phyloP scores from a whole-genome alignment of 2,888 invertebrate species.

The Imbricaverruca yamaguchii region DNA sequence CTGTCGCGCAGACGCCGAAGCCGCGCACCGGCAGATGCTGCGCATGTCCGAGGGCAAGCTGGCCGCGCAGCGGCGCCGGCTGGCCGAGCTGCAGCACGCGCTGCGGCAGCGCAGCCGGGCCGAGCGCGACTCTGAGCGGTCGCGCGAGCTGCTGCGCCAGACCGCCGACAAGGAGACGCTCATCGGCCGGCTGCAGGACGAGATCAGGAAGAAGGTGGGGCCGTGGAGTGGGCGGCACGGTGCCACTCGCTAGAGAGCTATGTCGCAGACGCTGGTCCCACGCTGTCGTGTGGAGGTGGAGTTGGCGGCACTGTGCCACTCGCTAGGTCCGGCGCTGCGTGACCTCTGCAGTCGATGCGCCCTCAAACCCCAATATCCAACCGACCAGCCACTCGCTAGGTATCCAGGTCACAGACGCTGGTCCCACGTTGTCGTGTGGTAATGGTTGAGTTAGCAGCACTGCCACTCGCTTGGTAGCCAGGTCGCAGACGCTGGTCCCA shows the following conservation, averaged over 20 bases:
- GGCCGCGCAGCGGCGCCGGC: not conserved
- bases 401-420: too few relatives aligned
- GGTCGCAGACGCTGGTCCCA: too few relatives aligned
- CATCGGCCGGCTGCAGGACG: conserved; percentile 8
- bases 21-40: conserved; percentile 12
- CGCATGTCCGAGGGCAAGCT: not conserved
- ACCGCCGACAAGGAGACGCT: not conserved
- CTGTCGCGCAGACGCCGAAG: not conserved
- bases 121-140: not conserved
- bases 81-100: conserved; percentile 1
- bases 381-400: too few relatives aligned
- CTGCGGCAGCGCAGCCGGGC: not conserved
- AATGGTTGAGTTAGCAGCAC: too few relatives aligned
- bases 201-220: not conserved
- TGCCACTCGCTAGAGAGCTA: not conserved
- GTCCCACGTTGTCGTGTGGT: too few relatives aligned
- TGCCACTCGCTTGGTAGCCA: too few relatives aligned
- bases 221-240: not conserved
- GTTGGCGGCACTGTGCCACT: too few relatives aligned
- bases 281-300: too few relatives aligned
- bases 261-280: too few relatives aligned
- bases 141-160: not conserved
- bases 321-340: too few relatives aligned
- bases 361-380: too few relatives aligned
- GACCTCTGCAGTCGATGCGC: too few relatives aligned